phyloP scores from a whole-genome alignment of 2,888 invertebrate genomes.

The Lamellibrachia satsuma region DNA sequence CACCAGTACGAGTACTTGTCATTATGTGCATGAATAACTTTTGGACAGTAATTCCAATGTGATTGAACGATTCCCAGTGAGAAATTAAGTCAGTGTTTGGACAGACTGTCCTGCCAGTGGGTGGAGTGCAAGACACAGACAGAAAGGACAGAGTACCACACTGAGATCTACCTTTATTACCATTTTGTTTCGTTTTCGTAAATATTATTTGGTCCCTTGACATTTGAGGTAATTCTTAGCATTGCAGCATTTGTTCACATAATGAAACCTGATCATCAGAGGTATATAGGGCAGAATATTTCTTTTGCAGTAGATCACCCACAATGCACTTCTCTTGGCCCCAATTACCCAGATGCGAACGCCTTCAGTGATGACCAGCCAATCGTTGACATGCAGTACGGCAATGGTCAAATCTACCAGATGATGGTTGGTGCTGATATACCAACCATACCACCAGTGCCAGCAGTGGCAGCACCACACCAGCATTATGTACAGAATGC shows the following conservation, averaged over 20 bases:
- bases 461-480: neutral
- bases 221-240: neutral
- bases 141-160: neutral
- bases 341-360: conserved; percentile 41
- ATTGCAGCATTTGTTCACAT: neutral
- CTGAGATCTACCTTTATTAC: too few species aligned
- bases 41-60: neutral
- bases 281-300: neutral
- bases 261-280: neutral
- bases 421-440: neutral
- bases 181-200: too few species aligned
- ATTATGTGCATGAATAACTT: too few species aligned
- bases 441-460: conserved; percentile 24
- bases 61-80: neutral
- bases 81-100: neutral
- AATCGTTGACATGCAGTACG: conserved; percentile 23
- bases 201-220: neutral
- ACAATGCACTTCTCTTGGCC: conserved; percentile 21
- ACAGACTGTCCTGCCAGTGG: neutral
- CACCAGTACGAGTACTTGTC: too few species aligned
- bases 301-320: neutral
- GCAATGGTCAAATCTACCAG: conserved; percentile 23
- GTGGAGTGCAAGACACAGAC: neutral
- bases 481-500: conserved; percentile 24
- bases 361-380: conserved; percentile 41